These are phyloP conservation scores for Cryptophagus acutangulus DNA, from an alignment of 2,888 invertebrate species.

Conservation along the genomic window DNA sequence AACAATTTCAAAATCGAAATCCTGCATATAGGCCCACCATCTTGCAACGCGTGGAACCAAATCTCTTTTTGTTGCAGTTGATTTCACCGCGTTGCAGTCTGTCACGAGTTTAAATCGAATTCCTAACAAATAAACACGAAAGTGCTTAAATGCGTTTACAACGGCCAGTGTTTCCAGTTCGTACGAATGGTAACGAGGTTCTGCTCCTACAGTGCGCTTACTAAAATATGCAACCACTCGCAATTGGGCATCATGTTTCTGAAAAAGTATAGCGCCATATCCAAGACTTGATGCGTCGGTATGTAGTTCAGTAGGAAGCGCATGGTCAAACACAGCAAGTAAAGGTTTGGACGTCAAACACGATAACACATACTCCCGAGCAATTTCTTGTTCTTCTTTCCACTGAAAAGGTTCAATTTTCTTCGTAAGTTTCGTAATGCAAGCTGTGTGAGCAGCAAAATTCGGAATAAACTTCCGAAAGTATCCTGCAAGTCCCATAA, in stretches of 20 bases:
- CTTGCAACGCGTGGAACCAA: conserved; percentile 32
- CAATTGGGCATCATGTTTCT: conserved; percentile 22
- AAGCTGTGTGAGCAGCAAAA: conserved; percentile 22
- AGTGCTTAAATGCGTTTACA: conserved; percentile 34
- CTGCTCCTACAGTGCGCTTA: conserved; percentile 32
- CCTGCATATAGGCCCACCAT: conserved; percentile 21
- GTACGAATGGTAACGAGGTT: conserved; percentile 36
- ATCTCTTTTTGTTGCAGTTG: conserved; percentile 30
- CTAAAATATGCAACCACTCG: conserved; percentile 36
- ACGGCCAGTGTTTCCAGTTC: conserved; percentile 41
- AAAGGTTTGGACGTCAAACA: conserved; percentile 14
- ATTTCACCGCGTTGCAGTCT: conserved; percentile 36
- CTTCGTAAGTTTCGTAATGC: conserved; percentile 20
- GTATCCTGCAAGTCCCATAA: conserved; percentile 23
- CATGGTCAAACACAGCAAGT: conserved; percentile 22
- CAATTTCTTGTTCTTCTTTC: conserved; percentile 1
- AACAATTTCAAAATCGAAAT: conserved; percentile 19
- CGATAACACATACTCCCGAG: conserved; percentile 2
- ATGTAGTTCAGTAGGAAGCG: conserved; percentile 28
- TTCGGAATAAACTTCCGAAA: conserved; percentile 27
- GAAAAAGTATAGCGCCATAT: conserved; percentile 29
- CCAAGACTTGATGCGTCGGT: conserved; percentile 31
- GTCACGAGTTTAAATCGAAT: conserved; percentile 31
- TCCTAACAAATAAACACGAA: conserved; percentile 35
- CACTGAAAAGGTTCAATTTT: conserved; percentile 10